These are phyloP conservation scores for Kryphioiulus occultus DNA, from an alignment of 2,888 invertebrate species.

Conservation along the genomic window DNA sequence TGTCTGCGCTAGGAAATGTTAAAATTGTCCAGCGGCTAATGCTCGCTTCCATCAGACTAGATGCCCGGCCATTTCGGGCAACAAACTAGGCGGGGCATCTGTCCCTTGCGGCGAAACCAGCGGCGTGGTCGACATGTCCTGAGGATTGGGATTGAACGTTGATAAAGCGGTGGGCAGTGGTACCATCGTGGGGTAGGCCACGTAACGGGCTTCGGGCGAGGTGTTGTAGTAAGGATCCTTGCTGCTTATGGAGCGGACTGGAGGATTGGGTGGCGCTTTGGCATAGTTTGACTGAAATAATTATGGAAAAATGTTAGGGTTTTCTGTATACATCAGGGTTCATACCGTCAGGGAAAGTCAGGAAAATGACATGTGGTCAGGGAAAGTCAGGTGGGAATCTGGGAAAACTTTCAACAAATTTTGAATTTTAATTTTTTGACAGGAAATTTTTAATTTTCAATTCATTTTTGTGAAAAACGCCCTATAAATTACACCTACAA, in stretches of 20 bases:
- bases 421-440: no score
- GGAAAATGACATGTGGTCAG: no score
- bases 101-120: constrained; percentile 50
- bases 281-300: constrained; percentile 50
- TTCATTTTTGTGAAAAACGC: no score
- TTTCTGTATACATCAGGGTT: no score
- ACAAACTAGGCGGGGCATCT: constrained; percentile 49
- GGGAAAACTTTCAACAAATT: no score
- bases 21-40: neutral
- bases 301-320: neutral
- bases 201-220: constrained; percentile 70
- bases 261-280: constrained; percentile 71
- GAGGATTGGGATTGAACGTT: constrained; percentile 60
- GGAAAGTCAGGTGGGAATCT: no score
- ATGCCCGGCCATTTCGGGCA: constrained; percentile 60
- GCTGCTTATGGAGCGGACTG: constrained; percentile 77
- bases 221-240: constrained; percentile 80
- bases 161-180: constrained; percentile 56
- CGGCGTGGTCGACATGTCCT: constrained; percentile 56
- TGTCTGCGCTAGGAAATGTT: neutral
- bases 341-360: no score
- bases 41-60: constrained; percentile 58
- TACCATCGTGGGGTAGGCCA: constrained; percentile 77
- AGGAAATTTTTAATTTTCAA: no score
- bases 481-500: no score